Evolutionary conservation across 2,797 vertebrate genomes (phyloP).

Genomic region (Gymnoscopelus microlampas): DNA sequence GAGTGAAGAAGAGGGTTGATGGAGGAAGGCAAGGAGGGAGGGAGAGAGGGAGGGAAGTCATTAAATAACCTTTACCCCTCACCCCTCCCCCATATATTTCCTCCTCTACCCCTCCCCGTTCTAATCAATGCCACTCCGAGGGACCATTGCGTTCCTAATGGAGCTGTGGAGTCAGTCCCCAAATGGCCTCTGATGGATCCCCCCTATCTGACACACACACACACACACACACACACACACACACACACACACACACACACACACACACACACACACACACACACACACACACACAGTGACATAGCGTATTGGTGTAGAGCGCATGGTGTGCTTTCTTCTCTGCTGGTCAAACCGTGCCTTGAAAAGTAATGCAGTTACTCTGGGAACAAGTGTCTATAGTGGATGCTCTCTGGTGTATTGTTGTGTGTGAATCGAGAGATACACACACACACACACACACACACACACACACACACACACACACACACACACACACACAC

Average conservation of each 20-base stretch:
- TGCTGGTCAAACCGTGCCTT: slow-evolving; percentile 55
- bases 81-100: slow-evolving; percentile 18
- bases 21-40: slow-evolving; percentile 6
- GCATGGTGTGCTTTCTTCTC: slow-evolving; percentile 48
- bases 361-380: slow-evolving; percentile 62
- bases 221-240: slow-evolving; percentile 2
- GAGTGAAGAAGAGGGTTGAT: slow-evolving; percentile 22
- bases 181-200: slow-evolving; percentile 37
- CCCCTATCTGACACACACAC: slow-evolving; percentile 12
- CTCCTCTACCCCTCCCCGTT: slow-evolving; percentile 11
- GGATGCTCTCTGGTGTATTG: slow-evolving; percentile 56
- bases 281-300: slow-evolving; percentile 19
- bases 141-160: slow-evolving; percentile 56
- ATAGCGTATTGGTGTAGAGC: slow-evolving; percentile 34
- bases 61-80: slow-evolving; percentile 47
- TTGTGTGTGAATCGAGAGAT: slow-evolving; percentile 64
- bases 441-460: slow-evolving; percentile 40
- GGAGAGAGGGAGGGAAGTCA: slow-evolving; percentile 33
- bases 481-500: slow-evolving; percentile 7
- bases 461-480: slow-evolving; percentile 42
- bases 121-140: slow-evolving; percentile 54
- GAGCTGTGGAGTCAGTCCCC: slow-evolving; percentile 39
- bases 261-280: not conserved
- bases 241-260: not conserved
- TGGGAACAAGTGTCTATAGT: slow-evolving; percentile 55